phyloP scores from a whole-genome alignment of 2,888 invertebrate genomes.

The Reticulitermes lucifugus region DNA sequence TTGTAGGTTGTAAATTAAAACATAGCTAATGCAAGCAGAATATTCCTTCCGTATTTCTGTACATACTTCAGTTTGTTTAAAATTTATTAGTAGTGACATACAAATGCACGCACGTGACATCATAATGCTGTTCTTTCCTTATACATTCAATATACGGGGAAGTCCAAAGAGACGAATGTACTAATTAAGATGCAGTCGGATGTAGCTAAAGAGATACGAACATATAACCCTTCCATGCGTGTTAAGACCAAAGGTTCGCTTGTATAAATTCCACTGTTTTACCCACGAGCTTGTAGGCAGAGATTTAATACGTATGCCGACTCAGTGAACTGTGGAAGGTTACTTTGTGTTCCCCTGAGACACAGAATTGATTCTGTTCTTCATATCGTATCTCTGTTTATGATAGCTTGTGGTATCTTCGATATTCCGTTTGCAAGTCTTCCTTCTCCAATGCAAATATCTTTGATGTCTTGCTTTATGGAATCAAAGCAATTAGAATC shows the following conservation, averaged over 20 bases:
- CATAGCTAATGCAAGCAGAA: too few species aligned
- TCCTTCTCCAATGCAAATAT: neutral
- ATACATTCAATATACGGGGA: too few species aligned
- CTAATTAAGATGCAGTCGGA: too few species aligned
- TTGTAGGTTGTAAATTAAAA: too few species aligned
- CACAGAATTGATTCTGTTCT: conserved; percentile 12
- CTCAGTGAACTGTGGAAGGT: neutral
- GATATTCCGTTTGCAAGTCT: neutral
- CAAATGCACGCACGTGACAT: too few species aligned
- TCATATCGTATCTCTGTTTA: conserved; percentile 9
- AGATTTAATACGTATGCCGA: neutral
- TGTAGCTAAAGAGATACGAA: too few species aligned
- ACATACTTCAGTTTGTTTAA: too few species aligned
- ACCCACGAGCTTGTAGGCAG: neutral
- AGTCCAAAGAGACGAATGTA: too few species aligned
- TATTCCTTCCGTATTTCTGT: too few species aligned
- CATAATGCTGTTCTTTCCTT: too few species aligned
- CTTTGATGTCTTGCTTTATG: neutral
- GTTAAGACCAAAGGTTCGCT: neutral
- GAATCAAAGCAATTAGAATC: conserved; percentile 30
- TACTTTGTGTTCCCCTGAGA: neutral
- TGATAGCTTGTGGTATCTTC: neutral
- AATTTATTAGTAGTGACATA: too few species aligned
- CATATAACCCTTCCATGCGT: too few species aligned
- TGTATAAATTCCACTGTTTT: neutral